These are phyloP conservation scores for Notechis scutatus DNA, from an alignment of 2,113 vertebrate species.

Conservation along the genomic window DNA sequence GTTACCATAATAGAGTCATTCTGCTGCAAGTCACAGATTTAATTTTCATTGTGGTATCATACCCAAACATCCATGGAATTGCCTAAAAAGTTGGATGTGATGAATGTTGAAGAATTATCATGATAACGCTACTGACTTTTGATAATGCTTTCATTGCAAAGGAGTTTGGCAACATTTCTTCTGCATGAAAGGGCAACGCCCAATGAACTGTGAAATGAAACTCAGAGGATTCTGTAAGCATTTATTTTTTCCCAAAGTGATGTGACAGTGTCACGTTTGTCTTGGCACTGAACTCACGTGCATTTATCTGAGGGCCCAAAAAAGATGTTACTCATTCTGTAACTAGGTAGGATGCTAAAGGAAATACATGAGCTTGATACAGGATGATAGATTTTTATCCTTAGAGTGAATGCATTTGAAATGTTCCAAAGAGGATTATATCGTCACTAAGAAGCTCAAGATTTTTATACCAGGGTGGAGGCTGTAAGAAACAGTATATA, in stretches of 20 bases:
- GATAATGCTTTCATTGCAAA: background rate
- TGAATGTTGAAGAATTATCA: background rate
- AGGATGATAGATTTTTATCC: background rate
- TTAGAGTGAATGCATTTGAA: background rate
- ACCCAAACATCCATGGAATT: background rate
- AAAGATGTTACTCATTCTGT: background rate
- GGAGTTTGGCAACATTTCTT: constrained; percentile 14
- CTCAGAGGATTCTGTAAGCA: constrained; percentile 17
- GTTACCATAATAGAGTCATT: background rate
- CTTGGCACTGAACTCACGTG: background rate
- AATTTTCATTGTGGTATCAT: background rate
- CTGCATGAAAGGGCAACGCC: constrained; percentile 42
- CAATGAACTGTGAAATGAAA: constrained; percentile 15
- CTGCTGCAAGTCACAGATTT: background rate
- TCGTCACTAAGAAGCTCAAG: background rate
- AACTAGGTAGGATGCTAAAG: background rate
- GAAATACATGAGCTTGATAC: background rate
- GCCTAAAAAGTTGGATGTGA: background rate
- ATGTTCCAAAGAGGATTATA: background rate
- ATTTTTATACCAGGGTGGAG: background rate
- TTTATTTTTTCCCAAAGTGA: background rate
- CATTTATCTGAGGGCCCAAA: background rate
- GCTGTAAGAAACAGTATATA: background rate
- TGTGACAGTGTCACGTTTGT: background rate
- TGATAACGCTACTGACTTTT: background rate